These are phyloP conservation scores for Scophthalmus maximus DNA, from an alignment of 2,113 vertebrate genomes.

Conservation along the genomic window DNA sequence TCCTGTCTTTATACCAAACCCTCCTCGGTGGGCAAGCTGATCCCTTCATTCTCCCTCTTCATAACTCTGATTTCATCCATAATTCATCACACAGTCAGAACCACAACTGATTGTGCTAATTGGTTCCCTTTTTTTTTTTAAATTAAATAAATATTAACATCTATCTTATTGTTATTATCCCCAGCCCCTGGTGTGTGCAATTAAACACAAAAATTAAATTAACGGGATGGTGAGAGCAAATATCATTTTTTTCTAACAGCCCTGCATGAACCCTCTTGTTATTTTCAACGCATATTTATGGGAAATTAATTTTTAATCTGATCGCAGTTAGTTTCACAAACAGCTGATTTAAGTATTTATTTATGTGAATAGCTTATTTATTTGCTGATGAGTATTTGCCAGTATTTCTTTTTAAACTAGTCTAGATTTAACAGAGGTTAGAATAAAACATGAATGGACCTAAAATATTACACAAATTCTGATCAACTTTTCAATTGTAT, in stretches of 20 bases:
- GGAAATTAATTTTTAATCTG: constrained; percentile 65
- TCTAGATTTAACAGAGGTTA: neutral
- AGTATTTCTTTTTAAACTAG: constrained; percentile 17
- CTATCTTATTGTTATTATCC: constrained; percentile 60
- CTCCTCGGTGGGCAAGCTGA: constrained; percentile 55
- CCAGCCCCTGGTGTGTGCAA: constrained; percentile 23
- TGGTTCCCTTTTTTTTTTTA: constrained; percentile 38
- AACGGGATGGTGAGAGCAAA: constrained; percentile 59
- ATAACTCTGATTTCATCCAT: constrained; percentile 73
- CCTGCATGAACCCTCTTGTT: constrained; percentile 63
- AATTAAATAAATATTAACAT: constrained; percentile 18
- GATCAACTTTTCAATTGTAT: neutral
- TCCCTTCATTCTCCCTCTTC: constrained; percentile 43
- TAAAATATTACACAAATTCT: constrained; percentile 10
- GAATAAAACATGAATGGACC: constrained; percentile 6
- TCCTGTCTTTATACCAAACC: constrained; percentile 63
- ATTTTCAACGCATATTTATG: constrained; percentile 63
- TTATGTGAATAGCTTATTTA: constrained; percentile 56
- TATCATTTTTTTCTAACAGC: constrained; percentile 64
- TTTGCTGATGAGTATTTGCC: constrained; percentile 38
- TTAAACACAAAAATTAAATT: constrained; percentile 69
- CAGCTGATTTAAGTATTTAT: constrained; percentile 63
- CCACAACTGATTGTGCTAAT: constrained; percentile 56
- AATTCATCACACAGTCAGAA: constrained; percentile 65
- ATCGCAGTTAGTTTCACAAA: constrained; percentile 48